A percentile compares a stretch with the other conserved stretches of the same genome.
phyloP scores from a whole-genome alignment of 2,888 invertebrate genomes.

The Imbricaverruca yamaguchii region DNA sequence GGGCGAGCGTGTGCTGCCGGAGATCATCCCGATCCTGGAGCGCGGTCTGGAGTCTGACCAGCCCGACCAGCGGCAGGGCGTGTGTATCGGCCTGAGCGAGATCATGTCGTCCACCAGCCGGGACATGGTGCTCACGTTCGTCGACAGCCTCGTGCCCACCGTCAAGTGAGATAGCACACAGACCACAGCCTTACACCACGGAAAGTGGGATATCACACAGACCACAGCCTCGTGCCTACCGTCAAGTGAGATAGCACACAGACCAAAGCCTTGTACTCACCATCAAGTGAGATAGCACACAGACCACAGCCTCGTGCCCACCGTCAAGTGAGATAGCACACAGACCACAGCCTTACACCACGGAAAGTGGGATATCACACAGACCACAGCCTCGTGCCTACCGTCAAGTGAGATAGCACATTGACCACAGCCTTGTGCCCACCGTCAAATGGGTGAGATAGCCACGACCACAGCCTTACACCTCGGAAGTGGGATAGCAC shows the following conservation, averaged over 20 bases:
- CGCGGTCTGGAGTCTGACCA: slow-evolving; percentile 82
- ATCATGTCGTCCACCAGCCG: slow-evolving; percentile 94
- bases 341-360: too few relatives aligned
- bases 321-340: slow-evolving; percentile 55
- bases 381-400: too few relatives aligned
- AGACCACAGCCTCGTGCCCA: slow-evolving; percentile 69
- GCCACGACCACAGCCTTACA: slow-evolving; percentile 56
- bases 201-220: too few relatives aligned
- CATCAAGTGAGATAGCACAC: too few relatives aligned
- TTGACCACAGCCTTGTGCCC: too few relatives aligned
- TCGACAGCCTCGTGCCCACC: slow-evolving; percentile 81
- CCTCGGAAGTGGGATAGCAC: slow-evolving; percentile 57
- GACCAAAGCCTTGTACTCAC: too few relatives aligned
- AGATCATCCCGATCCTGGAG: slow-evolving; percentile 96
- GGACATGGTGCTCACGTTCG: slow-evolving; percentile 86
- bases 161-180: slow-evolving; percentile 51
- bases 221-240: too few relatives aligned
- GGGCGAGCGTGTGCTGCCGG: slow-evolving; percentile 93
- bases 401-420: too few relatives aligned
- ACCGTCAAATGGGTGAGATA: too few relatives aligned
- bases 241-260: too few relatives aligned
- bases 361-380: too few relatives aligned
- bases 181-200: too few relatives aligned
- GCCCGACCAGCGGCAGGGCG: slow-evolving; percentile 93
- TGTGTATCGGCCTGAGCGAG: slow-evolving; percentile 95